Conservation (phyloP, 2,113 vertebrate species). For the Poicephalus gulielmi region DNA sequence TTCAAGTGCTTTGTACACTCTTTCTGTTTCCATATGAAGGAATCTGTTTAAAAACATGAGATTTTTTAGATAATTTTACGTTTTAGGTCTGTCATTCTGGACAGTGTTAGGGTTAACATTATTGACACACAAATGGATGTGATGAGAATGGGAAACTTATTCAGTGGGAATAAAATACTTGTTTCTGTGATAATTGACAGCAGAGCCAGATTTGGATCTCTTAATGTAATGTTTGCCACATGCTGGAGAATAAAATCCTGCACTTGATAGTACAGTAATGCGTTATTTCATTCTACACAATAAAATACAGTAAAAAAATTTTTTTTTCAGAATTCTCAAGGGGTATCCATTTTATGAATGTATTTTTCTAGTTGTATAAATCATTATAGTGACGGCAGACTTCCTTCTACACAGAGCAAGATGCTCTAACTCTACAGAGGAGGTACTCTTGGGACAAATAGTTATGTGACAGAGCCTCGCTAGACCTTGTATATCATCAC, state of each 20-base stretch:
- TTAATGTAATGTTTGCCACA: constrained; percentile 47
- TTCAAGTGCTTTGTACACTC: not conserved
- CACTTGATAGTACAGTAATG: constrained; percentile 25
- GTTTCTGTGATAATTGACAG: constrained; percentile 66
- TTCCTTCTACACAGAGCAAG: not conserved
- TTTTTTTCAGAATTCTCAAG: not conserved
- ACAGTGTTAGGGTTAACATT: not conserved
- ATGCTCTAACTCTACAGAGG: not conserved
- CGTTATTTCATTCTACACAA: constrained; percentile 37
- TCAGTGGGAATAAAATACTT: constrained; percentile 61
- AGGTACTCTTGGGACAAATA: not conserved
- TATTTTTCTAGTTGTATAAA: constrained; percentile 33
- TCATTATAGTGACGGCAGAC: not conserved
- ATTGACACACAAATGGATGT: constrained; percentile 41
- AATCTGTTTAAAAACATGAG: not conserved
- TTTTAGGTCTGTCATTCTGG: constrained; percentile 20
- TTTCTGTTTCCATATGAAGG: not conserved
- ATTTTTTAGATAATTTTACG: not conserved
- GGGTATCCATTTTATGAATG: constrained; percentile 5
- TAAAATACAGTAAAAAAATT: constrained; percentile 9
- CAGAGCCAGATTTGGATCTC: constrained; percentile 37
- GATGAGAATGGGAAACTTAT: constrained; percentile 45
- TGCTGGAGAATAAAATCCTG: constrained; percentile 32
- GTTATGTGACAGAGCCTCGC: not conserved
- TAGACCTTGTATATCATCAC: not conserved